Evolutionary conservation across 2,113 vertebrate species (phyloP), one percentile per base, ranked within the genome.

Genomic region (Bucco capensis): DNA sequence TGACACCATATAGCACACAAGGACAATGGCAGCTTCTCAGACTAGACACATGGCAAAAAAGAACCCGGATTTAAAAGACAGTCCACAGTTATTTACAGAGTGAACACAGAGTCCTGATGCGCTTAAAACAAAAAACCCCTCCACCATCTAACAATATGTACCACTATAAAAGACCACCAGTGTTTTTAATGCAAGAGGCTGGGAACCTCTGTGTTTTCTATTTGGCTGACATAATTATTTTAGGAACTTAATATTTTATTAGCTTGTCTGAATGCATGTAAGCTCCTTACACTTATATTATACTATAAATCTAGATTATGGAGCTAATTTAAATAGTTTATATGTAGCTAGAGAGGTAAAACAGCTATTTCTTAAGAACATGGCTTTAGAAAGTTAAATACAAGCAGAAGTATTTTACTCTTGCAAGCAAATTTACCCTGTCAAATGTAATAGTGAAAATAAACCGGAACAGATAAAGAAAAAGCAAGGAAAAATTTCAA

Each of bases 171-270:
- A 83, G 77, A 90, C 46, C 50, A 87, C 18, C 25, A 60, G 3
- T 79, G 42, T 24, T 93, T 67, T 78, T 93, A 89, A 95, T 61
- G 27, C 14, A 42, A 12, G 85, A 67, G 18, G 67, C 72, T 73
- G 31, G 46, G 38, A 95, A 84, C 9, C 33, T 88, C 60, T 54
- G 47, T 37, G 53, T 90, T 83, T 95, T 93, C 89, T 53, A 65
- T 53, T 67, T 53, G n/a, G 42, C 5, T 92, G 94, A 94, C 40
- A 91, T 89, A 89, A 82, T 80, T 91, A 93, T 89, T 92, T 94
- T 95, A 91, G 83, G 22, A 95, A 92, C 54, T 95, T 73, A 82
- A 27, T 89, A 93, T 84, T 96, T 95, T 88, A 95, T 85, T 61
- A 90, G 47, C 61, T 76, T 95, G 33, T 28, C 54, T 89, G 76